These are phyloP conservation scores for Tetrao urogallus DNA, from an alignment of 2,113 vertebrate species.

Conservation along the genomic window DNA sequence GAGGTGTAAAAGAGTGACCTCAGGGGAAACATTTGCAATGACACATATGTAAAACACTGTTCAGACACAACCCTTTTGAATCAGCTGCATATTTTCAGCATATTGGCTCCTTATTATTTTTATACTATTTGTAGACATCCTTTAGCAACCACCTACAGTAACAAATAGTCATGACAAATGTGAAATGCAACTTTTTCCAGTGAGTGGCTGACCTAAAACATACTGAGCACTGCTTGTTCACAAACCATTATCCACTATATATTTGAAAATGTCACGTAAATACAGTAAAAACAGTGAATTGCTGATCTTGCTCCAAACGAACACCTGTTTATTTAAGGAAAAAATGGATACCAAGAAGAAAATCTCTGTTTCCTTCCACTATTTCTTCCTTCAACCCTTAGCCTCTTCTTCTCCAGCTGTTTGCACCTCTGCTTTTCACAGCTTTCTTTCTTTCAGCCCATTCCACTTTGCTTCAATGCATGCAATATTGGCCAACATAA, in stretches of 20 bases:
- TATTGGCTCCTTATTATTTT: conserved; percentile 60
- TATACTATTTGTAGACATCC: neutral
- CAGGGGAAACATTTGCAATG: neutral
- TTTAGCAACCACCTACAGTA: neutral
- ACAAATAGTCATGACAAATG: neutral
- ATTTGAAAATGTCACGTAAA: conserved; percentile 6
- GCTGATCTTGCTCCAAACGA: neutral
- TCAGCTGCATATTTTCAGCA: neutral
- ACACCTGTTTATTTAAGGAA: neutral
- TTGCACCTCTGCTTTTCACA: neutral
- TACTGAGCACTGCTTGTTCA: neutral
- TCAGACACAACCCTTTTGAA: neutral
- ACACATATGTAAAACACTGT: neutral
- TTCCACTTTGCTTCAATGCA: neutral
- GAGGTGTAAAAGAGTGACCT: neutral
- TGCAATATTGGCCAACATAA: neutral
- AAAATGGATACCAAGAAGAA: neutral
- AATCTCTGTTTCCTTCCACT: neutral
- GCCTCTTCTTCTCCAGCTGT: neutral
- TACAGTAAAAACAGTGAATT: neutral
- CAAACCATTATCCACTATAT: conserved; percentile 15
- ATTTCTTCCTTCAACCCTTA: neutral
- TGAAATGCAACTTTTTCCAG: conserved; percentile 1
- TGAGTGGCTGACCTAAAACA: conserved; percentile 20
- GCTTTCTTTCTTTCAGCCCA: neutral